phyloP scores from a whole-genome alignment of 2,888 invertebrate species.

The Drosophila meridionalis region DNA sequence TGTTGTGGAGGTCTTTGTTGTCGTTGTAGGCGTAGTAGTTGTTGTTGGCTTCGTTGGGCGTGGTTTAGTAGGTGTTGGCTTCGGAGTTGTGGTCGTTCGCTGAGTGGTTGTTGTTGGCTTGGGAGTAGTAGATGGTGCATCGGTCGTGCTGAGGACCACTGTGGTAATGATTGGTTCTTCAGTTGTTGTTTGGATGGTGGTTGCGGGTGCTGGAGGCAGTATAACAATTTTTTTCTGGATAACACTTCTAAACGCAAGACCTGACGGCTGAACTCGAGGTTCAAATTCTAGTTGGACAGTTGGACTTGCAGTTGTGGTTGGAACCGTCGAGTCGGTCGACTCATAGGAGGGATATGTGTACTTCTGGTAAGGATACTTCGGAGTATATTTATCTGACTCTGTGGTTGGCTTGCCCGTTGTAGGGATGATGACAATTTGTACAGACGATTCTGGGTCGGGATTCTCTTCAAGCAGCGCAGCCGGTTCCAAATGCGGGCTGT shows the following conservation, averaged over 20 bases:
- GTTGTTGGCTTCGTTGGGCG: not conserved
- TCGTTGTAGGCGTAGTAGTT: not conserved
- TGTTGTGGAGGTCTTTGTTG: slow-evolving; percentile 4
- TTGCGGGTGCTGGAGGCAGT: not conserved
- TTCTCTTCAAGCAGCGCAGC: slow-evolving; percentile 10
- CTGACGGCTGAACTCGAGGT: not conserved
- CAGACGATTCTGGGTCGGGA: slow-evolving; percentile 1
- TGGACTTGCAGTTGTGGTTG: not conserved
- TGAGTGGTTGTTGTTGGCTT: not conserved
- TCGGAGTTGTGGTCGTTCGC: too few relatives aligned
- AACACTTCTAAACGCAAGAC: not conserved
- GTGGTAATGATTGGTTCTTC: slow-evolving; percentile 1
- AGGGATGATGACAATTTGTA: slow-evolving; percentile 30
- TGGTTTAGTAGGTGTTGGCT: not conserved
- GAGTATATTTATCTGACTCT: not conserved
- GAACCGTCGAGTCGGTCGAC: not conserved
- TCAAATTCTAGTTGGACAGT: not conserved
- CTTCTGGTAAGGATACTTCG: slow-evolving; percentile 20
- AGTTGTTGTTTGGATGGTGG: not conserved
- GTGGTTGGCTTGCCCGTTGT: slow-evolving; percentile 23
- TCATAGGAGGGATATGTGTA: slow-evolving; percentile 9
- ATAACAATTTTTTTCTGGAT: slow-evolving; percentile 1
- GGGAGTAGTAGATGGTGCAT: not conserved
- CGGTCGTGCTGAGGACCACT: not conserved
- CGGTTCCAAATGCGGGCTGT: not conserved